A percentile compares a stretch with the other conserved stretches of the same genome.
Evolutionary conservation across 2,888 invertebrate genomes (phyloP).

Genomic region (Congeria kusceri): DNA sequence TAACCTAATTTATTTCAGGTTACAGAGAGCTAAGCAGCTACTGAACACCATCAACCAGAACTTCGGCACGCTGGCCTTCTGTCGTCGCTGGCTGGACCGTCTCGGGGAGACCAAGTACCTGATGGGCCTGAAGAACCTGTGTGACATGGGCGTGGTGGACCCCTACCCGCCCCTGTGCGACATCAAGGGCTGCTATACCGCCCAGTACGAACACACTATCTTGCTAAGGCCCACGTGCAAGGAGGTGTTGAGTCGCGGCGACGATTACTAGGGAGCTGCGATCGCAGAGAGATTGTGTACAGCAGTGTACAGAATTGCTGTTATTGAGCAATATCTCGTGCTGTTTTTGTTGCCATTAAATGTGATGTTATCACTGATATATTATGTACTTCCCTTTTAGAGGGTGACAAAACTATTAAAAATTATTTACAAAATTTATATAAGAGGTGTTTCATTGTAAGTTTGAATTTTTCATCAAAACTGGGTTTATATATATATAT

Average conservation of each 20-base stretch:
- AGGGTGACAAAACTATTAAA: too few relatives aligned
- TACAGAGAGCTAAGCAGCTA: conserved; percentile 96
- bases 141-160: conserved; percentile 98
- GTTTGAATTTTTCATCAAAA: too few relatives aligned
- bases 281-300: too few relatives aligned
- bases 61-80: conserved; percentile 99
- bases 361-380: too few relatives aligned
- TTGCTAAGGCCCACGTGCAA: conserved; percentile 99
- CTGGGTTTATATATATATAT: too few relatives aligned
- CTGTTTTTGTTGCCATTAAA: too few relatives aligned
- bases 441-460: too few relatives aligned
- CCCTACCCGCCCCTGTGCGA: conserved; percentile 99
- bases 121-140: conserved; percentile 98
- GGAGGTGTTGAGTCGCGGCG: conserved; percentile 98
- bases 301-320: too few relatives aligned
- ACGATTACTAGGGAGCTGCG: conserved; percentile 94
- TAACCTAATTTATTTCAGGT: conserved; percentile 86
- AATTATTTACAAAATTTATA: too few relatives aligned
- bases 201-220: conserved; percentile 99
- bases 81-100: conserved; percentile 99
- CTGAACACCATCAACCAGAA: conserved; percentile 97
- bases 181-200: conserved; percentile 96
- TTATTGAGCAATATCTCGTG: too few relatives aligned
- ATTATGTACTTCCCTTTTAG: too few relatives aligned
- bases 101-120: conserved; percentile 98